Evolutionary conservation across 2,113 vertebrate species (phyloP), one percentile per base, ranked within the genome.

Genomic region (Lagopus muta): DNA sequence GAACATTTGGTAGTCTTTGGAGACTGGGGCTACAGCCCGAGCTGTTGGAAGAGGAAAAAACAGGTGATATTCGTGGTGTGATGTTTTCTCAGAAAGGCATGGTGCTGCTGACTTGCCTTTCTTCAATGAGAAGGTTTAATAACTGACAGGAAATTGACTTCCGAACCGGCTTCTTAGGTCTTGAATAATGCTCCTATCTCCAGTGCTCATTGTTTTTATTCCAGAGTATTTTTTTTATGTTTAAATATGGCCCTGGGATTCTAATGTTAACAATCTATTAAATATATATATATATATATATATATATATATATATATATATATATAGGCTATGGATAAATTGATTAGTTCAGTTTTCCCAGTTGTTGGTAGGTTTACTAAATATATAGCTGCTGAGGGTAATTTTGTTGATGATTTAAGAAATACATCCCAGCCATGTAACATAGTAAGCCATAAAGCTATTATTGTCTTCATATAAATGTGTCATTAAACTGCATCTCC

Each of bases 331-430:
- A 3, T 66, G 60, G 34, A 22, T 80, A 86, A 87, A 71, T 72
- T 86, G 42, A 87, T 92, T 82, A 84, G 67, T 86, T 55, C 10
- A 21, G 2, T 45, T 90, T 82, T 89, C 82, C 47, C 43, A 74
- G 8, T 21, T 82, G 60, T 55, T 89, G 61, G 64, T 64, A 92
- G 34, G 6, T 64, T 32, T 30, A 27, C 38, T 89, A 81, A 74
- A 91, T 81, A 48, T 36, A 69, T 60, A 48, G 2, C 52, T 75
- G 8, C 54, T 70, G 50, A 85, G 25, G 8, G 43, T 71, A 52
- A 88, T 95, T 91, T 89, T 94, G 45, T 79, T 88, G 64, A 52
- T 89, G 71, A 85, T 81, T 92, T 75, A 86, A 81, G 60, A 86
- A 95, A 91, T 61, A 45, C 42, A 64, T 87, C 47, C 64, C 80